Conservation (phyloP, 1,140 invertebrate genomes). For the Amyelois transitella region DNA sequence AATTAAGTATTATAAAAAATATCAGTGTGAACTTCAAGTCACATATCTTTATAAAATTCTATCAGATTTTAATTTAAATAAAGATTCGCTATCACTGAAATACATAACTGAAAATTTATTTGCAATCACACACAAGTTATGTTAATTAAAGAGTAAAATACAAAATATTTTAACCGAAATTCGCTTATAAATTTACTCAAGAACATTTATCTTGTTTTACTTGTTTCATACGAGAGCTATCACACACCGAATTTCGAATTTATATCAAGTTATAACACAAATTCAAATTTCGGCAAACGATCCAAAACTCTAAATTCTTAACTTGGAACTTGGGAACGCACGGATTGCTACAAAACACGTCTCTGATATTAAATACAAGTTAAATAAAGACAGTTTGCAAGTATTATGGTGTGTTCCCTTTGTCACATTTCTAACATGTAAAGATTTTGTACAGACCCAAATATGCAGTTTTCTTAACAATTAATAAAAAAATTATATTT, state of each 20-base stretch:
- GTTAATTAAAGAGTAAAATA: neutral
- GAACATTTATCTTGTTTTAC: neutral
- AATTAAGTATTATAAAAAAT: too few relatives aligned
- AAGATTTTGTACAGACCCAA: neutral
- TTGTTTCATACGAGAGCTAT: conserved; percentile 9
- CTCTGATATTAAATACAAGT: conserved; percentile 63
- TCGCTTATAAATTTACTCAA: conserved; percentile 6
- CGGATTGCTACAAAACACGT: conserved; percentile 43
- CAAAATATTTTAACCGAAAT: conserved; percentile 21
- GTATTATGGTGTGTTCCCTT: conserved; percentile 15
- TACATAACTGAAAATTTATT: too few relatives aligned
- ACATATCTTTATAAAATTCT: too few relatives aligned
- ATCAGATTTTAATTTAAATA: too few relatives aligned
- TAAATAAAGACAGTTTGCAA: conserved; percentile 61
- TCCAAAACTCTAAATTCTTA: conserved; percentile 42
- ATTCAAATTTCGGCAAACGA: conserved; percentile 27
- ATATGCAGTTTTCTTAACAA: too few relatives aligned
- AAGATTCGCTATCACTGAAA: too few relatives aligned
- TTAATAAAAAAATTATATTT: too few relatives aligned
- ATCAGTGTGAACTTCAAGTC: too few relatives aligned
- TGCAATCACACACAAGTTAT: too few relatives aligned
- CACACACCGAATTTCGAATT: conserved; percentile 28
- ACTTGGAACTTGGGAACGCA: conserved; percentile 31
- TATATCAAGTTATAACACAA: conserved; percentile 27
- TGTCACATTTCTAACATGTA: neutral